Base-by-base conservation (phyloP, 2,888 invertebrate genomes). In the Drosophila fulvimacula region DNA sequence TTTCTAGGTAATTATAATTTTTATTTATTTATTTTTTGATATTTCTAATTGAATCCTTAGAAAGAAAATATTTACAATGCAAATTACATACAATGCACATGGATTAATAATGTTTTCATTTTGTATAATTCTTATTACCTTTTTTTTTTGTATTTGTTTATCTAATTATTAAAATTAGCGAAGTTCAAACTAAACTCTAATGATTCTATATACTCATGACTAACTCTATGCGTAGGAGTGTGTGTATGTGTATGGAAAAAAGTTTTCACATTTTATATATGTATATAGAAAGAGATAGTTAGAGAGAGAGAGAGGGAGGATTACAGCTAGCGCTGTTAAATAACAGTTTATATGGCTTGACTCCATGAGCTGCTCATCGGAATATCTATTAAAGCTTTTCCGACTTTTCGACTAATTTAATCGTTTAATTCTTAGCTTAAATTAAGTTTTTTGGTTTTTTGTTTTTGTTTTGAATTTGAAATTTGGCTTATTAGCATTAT, bases 351-450 rank as follows among this genome's bases (percentile, higher is more conserved):
- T 57, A 49, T 69, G 41, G 44, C 27, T 56, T 63, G 24, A 51
- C 49, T 51, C 49, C 49, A 52, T 52, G 52, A 52, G 53, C 34
- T 66, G 53, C 65, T 32, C 46, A 19, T 73, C 70, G 83, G 69
- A 81, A 65, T 69, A 27, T 76, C 77, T 65, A 63, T 55, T 86
- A 82, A 86, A 81, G 81, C 71, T 69, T 63, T 66, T 80, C 77
- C 74, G 72, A 59, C 30, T 30, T 39, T 19, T 41, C 19, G 27
- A 39, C 21, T 36, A 36, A 19, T 42, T 15, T 49, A 41, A 67
- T 46, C 52, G 38, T 39, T 36, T 51, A 48, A 53, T 24, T 41
- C 69, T 52, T 71, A 73, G 58, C 46, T 51, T 56, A 68, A 36
- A 27, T 48, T 39, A 44, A 17, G 5, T 36, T 32, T 41, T 27